phyloP scores from a whole-genome alignment of 2,888 invertebrate genomes.

The Sericinus montela region DNA sequence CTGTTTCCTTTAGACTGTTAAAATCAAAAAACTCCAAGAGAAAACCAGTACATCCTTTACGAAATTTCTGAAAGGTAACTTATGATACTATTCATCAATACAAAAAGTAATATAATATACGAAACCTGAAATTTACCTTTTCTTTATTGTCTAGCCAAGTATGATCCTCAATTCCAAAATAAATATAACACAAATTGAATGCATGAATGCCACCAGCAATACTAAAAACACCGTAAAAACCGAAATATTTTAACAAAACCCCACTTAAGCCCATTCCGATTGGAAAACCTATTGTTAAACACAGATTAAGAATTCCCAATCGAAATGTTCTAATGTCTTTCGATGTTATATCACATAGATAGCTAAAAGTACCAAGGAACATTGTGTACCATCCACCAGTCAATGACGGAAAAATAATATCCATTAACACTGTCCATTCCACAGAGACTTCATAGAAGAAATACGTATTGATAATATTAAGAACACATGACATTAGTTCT shows the following conservation, averaged over 20 bases:
- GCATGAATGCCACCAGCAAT: slow-evolving; percentile 59
- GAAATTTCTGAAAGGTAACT: slow-evolving; percentile 53
- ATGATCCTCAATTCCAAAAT: slow-evolving; percentile 62
- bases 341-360: slow-evolving; percentile 79
- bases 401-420: slow-evolving; percentile 71
- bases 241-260: slow-evolving; percentile 53
- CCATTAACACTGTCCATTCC: slow-evolving; percentile 74
- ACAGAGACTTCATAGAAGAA: slow-evolving; percentile 76
- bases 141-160: slow-evolving; percentile 61
- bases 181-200: slow-evolving; percentile 65
- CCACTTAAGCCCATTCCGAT: slow-evolving; percentile 69
- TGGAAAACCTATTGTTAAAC: slow-evolving; percentile 72
- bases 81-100: too few species aligned
- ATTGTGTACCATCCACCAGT: slow-evolving; percentile 79
- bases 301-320: slow-evolving; percentile 74
- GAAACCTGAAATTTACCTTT: slow-evolving; percentile 61
- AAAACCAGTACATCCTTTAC: slow-evolving; percentile 45
- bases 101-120: too few species aligned
- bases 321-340: slow-evolving; percentile 79
- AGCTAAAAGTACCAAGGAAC: slow-evolving; percentile 79
- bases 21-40: slow-evolving; percentile 70
- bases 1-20: slow-evolving; percentile 65
- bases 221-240: slow-evolving; percentile 76
- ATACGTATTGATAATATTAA: slow-evolving; percentile 75
- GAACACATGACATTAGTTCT: slow-evolving; percentile 69